Conservation (phyloP, 2,113 vertebrate species). For the Poicephalus meyeri region DNA sequence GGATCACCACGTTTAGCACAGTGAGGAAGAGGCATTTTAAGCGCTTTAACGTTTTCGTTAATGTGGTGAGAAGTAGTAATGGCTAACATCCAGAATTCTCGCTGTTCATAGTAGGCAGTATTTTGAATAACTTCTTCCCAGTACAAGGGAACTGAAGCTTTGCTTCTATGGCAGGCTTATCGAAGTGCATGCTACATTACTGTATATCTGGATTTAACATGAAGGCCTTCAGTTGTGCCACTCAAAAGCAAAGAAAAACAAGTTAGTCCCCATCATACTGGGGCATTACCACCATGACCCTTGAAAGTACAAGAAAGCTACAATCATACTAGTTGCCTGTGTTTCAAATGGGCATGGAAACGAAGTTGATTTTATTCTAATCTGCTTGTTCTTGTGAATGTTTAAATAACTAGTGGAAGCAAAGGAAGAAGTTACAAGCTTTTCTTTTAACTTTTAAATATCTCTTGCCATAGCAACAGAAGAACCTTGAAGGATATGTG, state of each 20-base stretch:
- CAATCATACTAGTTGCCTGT: fast-evolving
- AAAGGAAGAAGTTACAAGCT: not conserved
- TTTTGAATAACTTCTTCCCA: not conserved
- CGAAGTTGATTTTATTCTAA: not conserved
- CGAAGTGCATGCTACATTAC: fast-evolving
- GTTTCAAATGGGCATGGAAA: not conserved
- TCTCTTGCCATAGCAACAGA: constrained; percentile 86
- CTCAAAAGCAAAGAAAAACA: not conserved
- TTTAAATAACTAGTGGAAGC: not conserved
- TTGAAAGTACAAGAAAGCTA: not conserved
- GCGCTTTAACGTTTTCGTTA: not conserved
- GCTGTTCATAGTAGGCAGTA: not conserved
- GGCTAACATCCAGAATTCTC: not conserved
- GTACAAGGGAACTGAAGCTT: not conserved
- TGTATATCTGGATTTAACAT: not conserved
- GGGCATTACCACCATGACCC: not conserved
- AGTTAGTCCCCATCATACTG: not conserved
- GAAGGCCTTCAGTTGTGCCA: not conserved
- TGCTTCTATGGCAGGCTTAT: not conserved
- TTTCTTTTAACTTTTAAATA: not conserved
- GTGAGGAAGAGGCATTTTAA: not conserved
- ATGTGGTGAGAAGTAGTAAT: not conserved
- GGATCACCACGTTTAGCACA: not conserved
- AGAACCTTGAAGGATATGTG: constrained; percentile 99
- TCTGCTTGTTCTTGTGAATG: not conserved